These are phyloP conservation scores for Ia io DNA, from an alignment of 2,113 vertebrate genomes.

Conservation along the genomic window DNA sequence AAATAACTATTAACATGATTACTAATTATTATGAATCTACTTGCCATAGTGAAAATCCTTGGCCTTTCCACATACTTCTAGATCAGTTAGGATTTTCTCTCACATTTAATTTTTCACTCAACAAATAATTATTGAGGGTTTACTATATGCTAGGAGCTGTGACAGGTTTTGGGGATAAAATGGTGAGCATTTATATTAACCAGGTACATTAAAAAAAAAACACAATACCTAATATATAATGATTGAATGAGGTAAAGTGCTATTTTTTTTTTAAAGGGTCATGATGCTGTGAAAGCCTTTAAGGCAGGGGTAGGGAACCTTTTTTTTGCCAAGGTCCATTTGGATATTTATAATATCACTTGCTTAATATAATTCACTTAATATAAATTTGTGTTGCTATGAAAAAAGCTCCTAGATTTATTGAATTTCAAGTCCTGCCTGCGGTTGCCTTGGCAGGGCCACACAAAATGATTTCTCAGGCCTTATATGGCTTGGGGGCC, in stretches of 20 bases:
- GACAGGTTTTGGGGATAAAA: background rate
- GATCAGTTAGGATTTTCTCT: background rate
- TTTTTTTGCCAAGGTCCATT: too few relatives aligned
- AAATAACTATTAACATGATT: slow-evolving; percentile 23
- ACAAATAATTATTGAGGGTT: slow-evolving; percentile 18
- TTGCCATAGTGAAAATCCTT: slow-evolving; percentile 35
- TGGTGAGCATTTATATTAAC: background rate
- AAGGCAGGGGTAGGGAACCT: too few relatives aligned
- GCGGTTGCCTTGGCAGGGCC: too few relatives aligned
- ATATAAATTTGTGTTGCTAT: too few relatives aligned
- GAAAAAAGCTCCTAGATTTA: too few relatives aligned
- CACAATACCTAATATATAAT: background rate
- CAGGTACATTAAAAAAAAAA: background rate
- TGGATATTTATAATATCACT: too few relatives aligned
- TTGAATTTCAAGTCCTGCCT: too few relatives aligned
- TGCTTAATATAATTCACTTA: too few relatives aligned
- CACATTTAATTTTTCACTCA: slow-evolving; percentile 19
- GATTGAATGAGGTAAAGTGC: background rate
- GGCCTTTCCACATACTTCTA: background rate
- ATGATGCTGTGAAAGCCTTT: background rate
- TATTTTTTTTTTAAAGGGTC: background rate
- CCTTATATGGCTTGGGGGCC: too few relatives aligned
- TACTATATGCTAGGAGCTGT: background rate
- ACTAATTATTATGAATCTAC: slow-evolving; percentile 40
- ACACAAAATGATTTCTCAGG: too few relatives aligned